A percentile compares a stretch with the other conserved stretches of the same genome.
Conservation (phyloP, 2,888 invertebrate species). For the Ormyrus nitidulus region DNA sequence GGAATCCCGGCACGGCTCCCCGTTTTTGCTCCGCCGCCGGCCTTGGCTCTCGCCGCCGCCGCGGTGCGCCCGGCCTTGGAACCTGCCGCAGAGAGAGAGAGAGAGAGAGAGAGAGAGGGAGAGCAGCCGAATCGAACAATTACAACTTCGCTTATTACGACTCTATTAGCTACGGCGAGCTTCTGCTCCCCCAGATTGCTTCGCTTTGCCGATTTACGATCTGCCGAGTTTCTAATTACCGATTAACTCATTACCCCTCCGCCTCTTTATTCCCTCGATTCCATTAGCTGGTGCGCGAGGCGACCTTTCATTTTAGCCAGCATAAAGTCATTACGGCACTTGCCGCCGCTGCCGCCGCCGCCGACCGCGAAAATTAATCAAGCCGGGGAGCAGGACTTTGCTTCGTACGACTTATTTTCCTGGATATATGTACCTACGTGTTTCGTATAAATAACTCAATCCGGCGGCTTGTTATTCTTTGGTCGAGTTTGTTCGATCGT, state of each 20-base stretch:
- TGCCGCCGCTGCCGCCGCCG: background rate
- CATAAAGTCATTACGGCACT: slow-evolving; percentile 40
- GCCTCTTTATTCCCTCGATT: slow-evolving; percentile 17
- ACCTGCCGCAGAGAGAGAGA: background rate
- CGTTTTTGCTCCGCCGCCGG: too few relatives aligned
- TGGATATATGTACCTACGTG: background rate
- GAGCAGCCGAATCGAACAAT: slow-evolving; percentile 53
- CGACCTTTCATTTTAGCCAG: slow-evolving; percentile 36
- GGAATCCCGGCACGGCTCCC: slow-evolving; percentile 53
- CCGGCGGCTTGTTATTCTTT: background rate
- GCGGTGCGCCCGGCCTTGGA: too few relatives aligned
- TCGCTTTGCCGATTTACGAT: slow-evolving; percentile 7
- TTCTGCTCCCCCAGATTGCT: slow-evolving; percentile 5
- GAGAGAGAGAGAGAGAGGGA: background rate
- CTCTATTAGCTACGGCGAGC: slow-evolving; percentile 42
- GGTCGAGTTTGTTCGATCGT: too few relatives aligned
- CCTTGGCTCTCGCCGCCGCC: too few relatives aligned
- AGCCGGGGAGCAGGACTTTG: background rate
- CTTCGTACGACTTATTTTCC: too few relatives aligned
- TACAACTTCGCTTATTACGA: slow-evolving; percentile 50
- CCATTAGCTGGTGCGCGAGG: slow-evolving; percentile 11
- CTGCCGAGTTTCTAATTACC: slow-evolving; percentile 17
- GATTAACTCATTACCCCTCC: slow-evolving; percentile 27
- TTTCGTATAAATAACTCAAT: too few relatives aligned
- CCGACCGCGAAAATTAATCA: slow-evolving; percentile 38